Evolutionary conservation across 2,797 vertebrate genomes (phyloP).

Genomic region (Threskiornis aethiopicus): DNA sequence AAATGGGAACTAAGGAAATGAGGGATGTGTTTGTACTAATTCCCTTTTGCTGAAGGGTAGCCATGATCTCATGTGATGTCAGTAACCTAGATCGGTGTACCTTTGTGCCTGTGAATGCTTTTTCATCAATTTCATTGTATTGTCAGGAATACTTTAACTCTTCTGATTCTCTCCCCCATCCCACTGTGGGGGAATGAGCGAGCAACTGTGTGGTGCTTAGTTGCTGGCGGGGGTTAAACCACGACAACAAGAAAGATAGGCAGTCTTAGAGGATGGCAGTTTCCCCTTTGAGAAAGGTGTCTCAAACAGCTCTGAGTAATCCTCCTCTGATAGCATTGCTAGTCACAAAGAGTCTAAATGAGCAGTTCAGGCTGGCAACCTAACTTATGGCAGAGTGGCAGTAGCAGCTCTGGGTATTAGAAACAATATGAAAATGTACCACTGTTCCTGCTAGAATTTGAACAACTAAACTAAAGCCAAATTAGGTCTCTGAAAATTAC

Average conservation of each 20-base stretch:
- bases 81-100: fast-evolving
- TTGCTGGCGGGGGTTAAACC: too few relatives aligned
- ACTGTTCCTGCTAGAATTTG: background rate
- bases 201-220: too few relatives aligned
- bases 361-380: background rate
- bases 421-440: background rate
- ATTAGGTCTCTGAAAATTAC: background rate
- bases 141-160: background rate
- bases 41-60: background rate
- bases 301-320: background rate
- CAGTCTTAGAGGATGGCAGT: background rate
- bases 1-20: background rate
- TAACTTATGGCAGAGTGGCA: background rate
- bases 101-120: background rate
- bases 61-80: background rate
- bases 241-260: background rate
- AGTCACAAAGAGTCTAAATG: background rate
- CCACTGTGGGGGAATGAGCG: too few relatives aligned
- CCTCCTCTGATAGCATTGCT: background rate
- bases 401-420: background rate
- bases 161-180: too few relatives aligned
- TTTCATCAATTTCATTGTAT: background rate
- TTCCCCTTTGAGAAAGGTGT: background rate
- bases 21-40: background rate
- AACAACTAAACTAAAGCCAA: background rate